Base-by-base conservation (phyloP, 2,888 invertebrate species). In the Drosophila fungiperda region DNA sequence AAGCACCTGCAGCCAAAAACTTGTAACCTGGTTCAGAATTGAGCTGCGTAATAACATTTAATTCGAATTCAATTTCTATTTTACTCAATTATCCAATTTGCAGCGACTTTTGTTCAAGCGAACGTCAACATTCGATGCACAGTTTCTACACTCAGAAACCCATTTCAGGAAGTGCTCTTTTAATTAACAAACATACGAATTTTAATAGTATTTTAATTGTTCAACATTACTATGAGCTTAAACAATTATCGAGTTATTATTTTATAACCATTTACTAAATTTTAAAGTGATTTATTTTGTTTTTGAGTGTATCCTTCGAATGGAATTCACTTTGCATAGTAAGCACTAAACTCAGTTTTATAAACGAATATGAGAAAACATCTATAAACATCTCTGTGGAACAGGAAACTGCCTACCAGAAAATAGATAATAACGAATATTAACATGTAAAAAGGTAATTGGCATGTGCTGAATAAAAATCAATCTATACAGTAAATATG, bases 31-130 rank as follows among this genome's bases (percentile, higher is more conserved):
- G 32, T 12, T 45, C 15, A 33, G 45, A 73, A 67, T 42, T 45
- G 60, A 42, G 49, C 50, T 53, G 65, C 45, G 38, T 38, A 70
- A 61, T 75, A 57, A 61, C 58, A 64, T 65, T 35, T 26, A 58
- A 69, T 50, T 61, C 42, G 40, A 61, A 62, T 62, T 50, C 53
- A 42, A 60, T 68, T 55, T 36, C 20, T 23, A 23, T 36, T n/a
- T 33, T 54, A 65, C 54, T 66, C 49, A 61, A 49, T 72, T 61
- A 58, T 32, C 35, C 60, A 40, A 60, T 38, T 55, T 60, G 48
- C 23, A 26, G 32, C 29, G n/a, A 7, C 12, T 12, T 59, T 49
- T 49, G n/a, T 49, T 17, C 11, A 7, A 7, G n/a, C 36, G 20
- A 26, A 20, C 36, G 11, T 20, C 20, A 36, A 52, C 20, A 32